Evolutionary conservation across 2,113 vertebrate species (phyloP).

Genomic region (Sporophila hypoxantha): DNA sequence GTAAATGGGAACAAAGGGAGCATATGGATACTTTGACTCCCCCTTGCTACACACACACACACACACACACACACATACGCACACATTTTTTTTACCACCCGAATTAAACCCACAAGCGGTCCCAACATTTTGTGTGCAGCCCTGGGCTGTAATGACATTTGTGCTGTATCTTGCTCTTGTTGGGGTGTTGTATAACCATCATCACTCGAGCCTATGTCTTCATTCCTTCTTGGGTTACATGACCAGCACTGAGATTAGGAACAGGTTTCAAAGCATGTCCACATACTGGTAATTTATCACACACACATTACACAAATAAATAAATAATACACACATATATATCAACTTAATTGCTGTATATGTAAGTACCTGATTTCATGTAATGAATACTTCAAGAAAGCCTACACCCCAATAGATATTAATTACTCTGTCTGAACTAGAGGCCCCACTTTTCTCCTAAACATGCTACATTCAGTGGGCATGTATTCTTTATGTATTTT

Average conservation of each 20-base stretch:
- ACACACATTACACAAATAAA: slow-evolving; percentile 16
- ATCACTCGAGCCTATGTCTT: neutral
- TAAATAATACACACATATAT: slow-evolving; percentile 27
- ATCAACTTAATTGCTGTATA: slow-evolving; percentile 50
- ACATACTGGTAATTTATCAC: slow-evolving; percentile 42
- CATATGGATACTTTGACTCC: neutral
- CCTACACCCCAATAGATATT: slow-evolving; percentile 13
- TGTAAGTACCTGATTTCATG: slow-evolving; percentile 38
- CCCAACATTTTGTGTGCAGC: neutral
- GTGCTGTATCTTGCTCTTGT: neutral
- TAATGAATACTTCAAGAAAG: slow-evolving; percentile 39
- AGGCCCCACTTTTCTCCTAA: neutral
- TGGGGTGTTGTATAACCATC: slow-evolving; percentile 11
- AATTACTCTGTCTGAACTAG: slow-evolving; percentile 33
- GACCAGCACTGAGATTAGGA: slow-evolving; percentile 33
- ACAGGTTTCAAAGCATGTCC: slow-evolving; percentile 43
- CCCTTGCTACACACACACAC: neutral
- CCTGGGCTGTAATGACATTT: neutral
- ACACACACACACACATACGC: neutral
- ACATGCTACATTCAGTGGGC: neutral
- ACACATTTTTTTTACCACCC: neutral
- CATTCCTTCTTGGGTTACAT: slow-evolving; percentile 46
- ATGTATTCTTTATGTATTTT: neutral
- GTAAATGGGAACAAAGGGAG: neutral
- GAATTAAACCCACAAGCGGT: neutral